Conservation (phyloP, 2,113 vertebrate genomes). For the Donacobius atricapilla region DNA sequence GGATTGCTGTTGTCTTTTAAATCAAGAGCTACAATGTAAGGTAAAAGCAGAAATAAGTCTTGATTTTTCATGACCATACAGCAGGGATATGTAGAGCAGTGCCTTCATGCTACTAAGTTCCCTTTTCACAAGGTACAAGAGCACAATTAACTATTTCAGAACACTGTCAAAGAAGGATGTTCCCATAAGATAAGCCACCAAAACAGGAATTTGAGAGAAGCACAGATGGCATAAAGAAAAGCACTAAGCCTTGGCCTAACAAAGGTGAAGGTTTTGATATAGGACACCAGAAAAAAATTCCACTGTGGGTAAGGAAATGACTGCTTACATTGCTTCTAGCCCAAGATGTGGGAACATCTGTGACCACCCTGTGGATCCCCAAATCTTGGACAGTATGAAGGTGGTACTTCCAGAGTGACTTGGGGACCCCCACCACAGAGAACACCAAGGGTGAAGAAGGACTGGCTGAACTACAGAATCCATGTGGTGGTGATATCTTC, state of each 20-base stretch:
- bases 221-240: neutral
- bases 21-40: too few species aligned
- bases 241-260: neutral
- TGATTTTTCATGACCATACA: too few species aligned
- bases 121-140: neutral
- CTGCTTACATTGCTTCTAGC: neutral
- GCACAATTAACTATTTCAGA: neutral
- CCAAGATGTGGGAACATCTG: neutral
- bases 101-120: neutral
- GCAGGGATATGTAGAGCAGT: neutral
- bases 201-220: neutral
- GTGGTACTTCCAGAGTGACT: neutral
- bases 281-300: neutral
- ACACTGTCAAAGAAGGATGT: neutral
- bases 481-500: neutral
- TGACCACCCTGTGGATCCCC: too few species aligned
- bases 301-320: neutral
- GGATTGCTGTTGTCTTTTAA: too few species aligned
- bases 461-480: fast-evolving
- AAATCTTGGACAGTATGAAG: too few species aligned
- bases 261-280: neutral
- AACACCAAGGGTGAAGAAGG: too few species aligned
- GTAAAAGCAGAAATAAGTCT: too few species aligned
- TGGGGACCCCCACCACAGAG: too few species aligned
- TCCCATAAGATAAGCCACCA: neutral